Evolutionary conservation across 2,113 vertebrate species (phyloP), one percentile per base, ranked within the genome.

Genomic region (Guaruba guarouba): DNA sequence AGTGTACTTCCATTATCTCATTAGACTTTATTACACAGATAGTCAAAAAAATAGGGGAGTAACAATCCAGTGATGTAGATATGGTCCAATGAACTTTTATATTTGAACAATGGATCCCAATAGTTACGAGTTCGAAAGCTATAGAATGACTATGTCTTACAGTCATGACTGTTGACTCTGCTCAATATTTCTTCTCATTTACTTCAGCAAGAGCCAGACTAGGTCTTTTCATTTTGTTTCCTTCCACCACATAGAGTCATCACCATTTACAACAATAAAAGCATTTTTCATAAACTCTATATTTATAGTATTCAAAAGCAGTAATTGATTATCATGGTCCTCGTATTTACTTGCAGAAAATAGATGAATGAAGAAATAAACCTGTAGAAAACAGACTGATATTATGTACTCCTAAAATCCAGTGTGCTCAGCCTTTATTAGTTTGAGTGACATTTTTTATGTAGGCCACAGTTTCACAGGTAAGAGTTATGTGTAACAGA

Each of bases 401-500:
- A 35, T 24, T 64, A 76, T 3, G 10, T 17, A 37, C 9, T 80
- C 17, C 46, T 87, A 88, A 93, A 92, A 85, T 57, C 52, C 64
- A 44, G 85, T 82, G 44, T 17, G 41, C 27, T 82, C 70, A 86
- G 49, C 22, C 44, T 69, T 29, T 37, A 1, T n/a, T 33, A 79
- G 35, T 39, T 61, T 95, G 87, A 95, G 62, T 89, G 69, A 86
- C 44, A 43, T 46, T 76, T 78, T 55, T 9, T 66, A 94, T 78
- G 78, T 93, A 96, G 89, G 68, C 90, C 84, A 95, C 86, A 69
- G 64, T 49, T 70, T 57, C 93, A 86, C 61, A 69, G 61, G 8
- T 87, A 23, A 41, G 88, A 91, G 31, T n/a, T 48, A 1, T 0
- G 19, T 52, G 63, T 24, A 80, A 91, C 80, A 78, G 41, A 76